Percentiles rank a stretch among this genome's conserved stretches.
phyloP scores from a whole-genome alignment of 2,888 invertebrate genomes.

The Zygaena filipendulae region DNA sequence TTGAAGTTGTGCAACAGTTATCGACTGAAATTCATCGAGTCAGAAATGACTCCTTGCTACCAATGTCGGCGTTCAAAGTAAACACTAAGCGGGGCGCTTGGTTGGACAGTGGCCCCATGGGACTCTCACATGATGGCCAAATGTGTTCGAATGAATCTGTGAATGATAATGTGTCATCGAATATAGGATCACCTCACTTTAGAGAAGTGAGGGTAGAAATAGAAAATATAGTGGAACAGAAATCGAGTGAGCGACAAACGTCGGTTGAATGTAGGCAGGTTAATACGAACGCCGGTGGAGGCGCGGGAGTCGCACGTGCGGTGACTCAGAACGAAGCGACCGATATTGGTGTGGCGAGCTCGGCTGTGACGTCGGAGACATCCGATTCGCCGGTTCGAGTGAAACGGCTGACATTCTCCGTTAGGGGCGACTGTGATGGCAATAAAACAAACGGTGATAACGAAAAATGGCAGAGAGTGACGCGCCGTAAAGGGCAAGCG shows the following conservation, averaged over 20 bases:
- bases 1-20: not conserved
- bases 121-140: not conserved
- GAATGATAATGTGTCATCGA: not conserved
- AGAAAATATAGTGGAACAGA: too few relatives aligned
- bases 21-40: not conserved
- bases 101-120: constrained; percentile 1
- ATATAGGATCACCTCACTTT: not conserved
- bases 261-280: too few relatives aligned
- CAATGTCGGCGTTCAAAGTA: not conserved
- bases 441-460: not conserved
- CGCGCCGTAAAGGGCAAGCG: not conserved
- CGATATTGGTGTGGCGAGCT: too few relatives aligned
- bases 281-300: too few relatives aligned
- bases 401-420: not conserved
- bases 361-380: too few relatives aligned
- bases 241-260: too few relatives aligned
- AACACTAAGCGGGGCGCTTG: not conserved
- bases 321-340: too few relatives aligned
- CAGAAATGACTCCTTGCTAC: not conserved
- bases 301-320: not conserved
- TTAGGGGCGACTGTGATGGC: not conserved
- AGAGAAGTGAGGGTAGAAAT: not conserved
- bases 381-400: not conserved
- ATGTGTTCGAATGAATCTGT: not conserved
- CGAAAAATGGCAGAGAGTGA: not conserved